These are phyloP conservation scores for Muntiacus reevesi DNA, from an alignment of 2,113 vertebrate genomes.

Conservation along the genomic window DNA sequence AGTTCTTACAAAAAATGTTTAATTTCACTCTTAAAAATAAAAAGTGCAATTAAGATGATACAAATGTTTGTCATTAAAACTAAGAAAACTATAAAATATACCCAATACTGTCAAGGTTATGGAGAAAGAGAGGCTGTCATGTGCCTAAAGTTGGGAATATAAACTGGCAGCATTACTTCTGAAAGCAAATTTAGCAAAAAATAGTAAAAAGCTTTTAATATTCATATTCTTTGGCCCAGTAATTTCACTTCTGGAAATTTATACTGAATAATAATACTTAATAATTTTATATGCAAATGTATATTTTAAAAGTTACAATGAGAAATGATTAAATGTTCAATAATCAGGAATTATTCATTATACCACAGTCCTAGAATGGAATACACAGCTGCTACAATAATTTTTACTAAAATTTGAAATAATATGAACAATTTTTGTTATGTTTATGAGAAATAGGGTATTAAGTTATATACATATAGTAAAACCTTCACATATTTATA, in stretches of 20 bases:
- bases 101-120: not conserved
- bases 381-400: not conserved
- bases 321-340: slow-evolving; percentile 6
- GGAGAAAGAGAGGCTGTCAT: not conserved
- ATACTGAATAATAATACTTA: not conserved
- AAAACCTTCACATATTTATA: slow-evolving; percentile 3
- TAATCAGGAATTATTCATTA: not conserved
- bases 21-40: slow-evolving; percentile 29
- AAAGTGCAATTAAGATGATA: slow-evolving; percentile 18
- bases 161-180: not conserved
- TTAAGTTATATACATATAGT: not conserved
- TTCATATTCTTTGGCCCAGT: not conserved
- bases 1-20: slow-evolving; percentile 33
- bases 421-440: not conserved
- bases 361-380: not conserved
- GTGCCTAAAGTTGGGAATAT: not conserved
- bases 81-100: not conserved
- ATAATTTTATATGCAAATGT: not conserved
- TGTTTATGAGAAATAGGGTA: not conserved
- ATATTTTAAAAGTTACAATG: not conserved
- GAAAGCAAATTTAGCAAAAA: not conserved
- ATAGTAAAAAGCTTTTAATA: slow-evolving; percentile 26
- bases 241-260: slow-evolving; percentile 23
- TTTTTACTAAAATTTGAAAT: not conserved
- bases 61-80: slow-evolving; percentile 10